A percentile compares a stretch with the other conserved stretches of the same genome.
Evolutionary conservation across 2,113 vertebrate species (phyloP).

Genomic region (Haemorhous mexicanus): DNA sequence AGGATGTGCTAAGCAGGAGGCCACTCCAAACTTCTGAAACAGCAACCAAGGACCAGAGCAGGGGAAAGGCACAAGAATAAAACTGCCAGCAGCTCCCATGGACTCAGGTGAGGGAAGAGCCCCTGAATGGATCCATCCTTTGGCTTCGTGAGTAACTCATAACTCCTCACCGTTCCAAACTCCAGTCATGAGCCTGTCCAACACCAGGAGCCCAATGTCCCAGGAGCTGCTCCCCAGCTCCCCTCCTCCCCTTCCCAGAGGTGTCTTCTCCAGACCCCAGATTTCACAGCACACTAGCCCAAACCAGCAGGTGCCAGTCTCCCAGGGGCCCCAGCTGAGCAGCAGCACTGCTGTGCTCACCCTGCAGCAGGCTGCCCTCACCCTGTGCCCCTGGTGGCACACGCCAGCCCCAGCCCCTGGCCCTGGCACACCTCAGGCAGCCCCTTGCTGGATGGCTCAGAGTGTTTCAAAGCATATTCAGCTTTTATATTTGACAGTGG

Average conservation of each 20-base stretch:
- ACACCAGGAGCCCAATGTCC: background rate
- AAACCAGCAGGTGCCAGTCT: background rate
- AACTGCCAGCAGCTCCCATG: background rate
- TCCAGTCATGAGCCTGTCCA: background rate
- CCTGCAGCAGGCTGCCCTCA: fast-evolving
- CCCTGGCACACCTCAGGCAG: background rate
- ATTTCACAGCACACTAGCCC: background rate
- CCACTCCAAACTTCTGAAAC: background rate
- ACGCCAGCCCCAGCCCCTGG: fast-evolving
- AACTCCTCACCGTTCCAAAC: background rate
- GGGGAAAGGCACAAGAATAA: background rate
- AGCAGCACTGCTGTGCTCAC: background rate
- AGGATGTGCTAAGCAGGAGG: background rate
- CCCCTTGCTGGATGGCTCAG: fast-evolving
- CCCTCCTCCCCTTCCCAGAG: background rate
- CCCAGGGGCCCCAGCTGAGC: no score
- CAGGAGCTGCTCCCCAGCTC: background rate
- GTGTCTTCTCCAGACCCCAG: background rate
- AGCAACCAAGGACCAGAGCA: background rate
- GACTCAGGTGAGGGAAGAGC: background rate
- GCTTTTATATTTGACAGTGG: background rate
- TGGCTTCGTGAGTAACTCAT: background rate
- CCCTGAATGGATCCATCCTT: no score
- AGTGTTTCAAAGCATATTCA: background rate
- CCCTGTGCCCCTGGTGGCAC: background rate